Percentiles rank a stretch among this genome's conserved stretches.
phyloP scores from a whole-genome alignment of 2,797 vertebrate genomes.

The Diplodus sargus region DNA sequence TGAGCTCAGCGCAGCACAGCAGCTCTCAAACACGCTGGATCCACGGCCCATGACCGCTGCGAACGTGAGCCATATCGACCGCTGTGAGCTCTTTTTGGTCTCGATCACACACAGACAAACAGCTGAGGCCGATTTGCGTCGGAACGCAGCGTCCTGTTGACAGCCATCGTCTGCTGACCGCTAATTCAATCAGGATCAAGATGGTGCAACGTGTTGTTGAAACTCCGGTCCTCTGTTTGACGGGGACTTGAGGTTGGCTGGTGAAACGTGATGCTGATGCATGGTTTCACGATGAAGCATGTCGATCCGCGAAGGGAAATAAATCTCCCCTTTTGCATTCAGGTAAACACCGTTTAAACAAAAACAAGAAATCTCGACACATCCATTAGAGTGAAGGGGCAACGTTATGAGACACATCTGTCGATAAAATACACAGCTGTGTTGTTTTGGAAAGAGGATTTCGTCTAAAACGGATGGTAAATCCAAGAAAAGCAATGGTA shows the following conservation, averaged over 20 bases:
- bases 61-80: slow-evolving; percentile 4
- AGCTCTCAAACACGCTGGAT: slow-evolving; percentile 56
- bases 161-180: slow-evolving; percentile 31
- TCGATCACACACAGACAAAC: background rate
- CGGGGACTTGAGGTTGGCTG: slow-evolving; percentile 30
- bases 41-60: slow-evolving; percentile 9
- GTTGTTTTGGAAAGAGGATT: slow-evolving; percentile 25
- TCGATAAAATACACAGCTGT: slow-evolving; percentile 45
- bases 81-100: background rate
- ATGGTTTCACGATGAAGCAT: slow-evolving; percentile 5
- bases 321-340: slow-evolving; percentile 18
- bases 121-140: slow-evolving; percentile 53
- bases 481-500: background rate
- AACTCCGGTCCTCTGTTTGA: slow-evolving; percentile 36
- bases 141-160: slow-evolving; percentile 30
- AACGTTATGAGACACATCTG: slow-evolving; percentile 46
- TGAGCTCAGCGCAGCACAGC: slow-evolving; percentile 35
- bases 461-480: background rate
- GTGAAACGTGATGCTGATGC: slow-evolving; percentile 31
- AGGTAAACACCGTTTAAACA: slow-evolving; percentile 41
- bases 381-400: slow-evolving; percentile 21
- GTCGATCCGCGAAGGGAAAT: slow-evolving; percentile 17
- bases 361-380: slow-evolving; percentile 29
- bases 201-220: slow-evolving; percentile 54
- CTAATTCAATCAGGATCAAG: slow-evolving; percentile 45